Conservation (phyloP, 2,888 invertebrate genomes). For the Galerucella calmariensis region DNA sequence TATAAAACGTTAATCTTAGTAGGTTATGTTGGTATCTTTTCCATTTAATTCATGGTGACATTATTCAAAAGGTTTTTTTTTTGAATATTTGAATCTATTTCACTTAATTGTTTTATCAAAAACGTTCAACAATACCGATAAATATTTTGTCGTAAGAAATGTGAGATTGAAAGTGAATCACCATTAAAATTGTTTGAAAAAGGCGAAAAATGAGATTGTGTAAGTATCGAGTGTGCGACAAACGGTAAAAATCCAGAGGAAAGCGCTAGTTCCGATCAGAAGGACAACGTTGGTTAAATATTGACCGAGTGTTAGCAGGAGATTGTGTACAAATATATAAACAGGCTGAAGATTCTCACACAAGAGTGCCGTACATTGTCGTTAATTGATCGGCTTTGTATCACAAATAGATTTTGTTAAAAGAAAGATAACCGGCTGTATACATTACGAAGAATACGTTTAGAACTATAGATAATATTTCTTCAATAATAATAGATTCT, state of each 20-base stretch:
- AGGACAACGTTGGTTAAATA: conserved; percentile 55
- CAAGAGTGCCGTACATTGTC: conserved; percentile 39
- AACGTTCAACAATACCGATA: too few species aligned
- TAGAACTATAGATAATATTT: neutral
- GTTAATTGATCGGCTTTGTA: conserved; percentile 43
- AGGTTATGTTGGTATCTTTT: neutral
- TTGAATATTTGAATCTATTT: neutral
- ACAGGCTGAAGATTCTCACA: conserved; percentile 53
- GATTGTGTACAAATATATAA: conserved; percentile 54
- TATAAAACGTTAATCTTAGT: neutral
- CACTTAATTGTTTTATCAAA: neutral
- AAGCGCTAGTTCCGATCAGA: conserved; percentile 48
- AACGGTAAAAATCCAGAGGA: conserved; percentile 19
- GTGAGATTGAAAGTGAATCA: neutral
- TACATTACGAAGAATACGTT: too few species aligned
- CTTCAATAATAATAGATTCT: neutral
- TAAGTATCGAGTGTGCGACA: neutral
- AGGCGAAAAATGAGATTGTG: neutral
- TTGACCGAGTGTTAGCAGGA: conserved; percentile 55
- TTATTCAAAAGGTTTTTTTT: neutral
- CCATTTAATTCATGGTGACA: neutral
- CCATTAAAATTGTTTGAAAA: neutral
- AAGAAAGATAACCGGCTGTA: neutral
- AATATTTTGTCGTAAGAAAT: neutral
- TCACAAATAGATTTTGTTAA: conserved; percentile 14